These are phyloP conservation scores for Rousettus madagascariensis DNA, from an alignment of 2,797 vertebrate genomes.

Conservation along the genomic window DNA sequence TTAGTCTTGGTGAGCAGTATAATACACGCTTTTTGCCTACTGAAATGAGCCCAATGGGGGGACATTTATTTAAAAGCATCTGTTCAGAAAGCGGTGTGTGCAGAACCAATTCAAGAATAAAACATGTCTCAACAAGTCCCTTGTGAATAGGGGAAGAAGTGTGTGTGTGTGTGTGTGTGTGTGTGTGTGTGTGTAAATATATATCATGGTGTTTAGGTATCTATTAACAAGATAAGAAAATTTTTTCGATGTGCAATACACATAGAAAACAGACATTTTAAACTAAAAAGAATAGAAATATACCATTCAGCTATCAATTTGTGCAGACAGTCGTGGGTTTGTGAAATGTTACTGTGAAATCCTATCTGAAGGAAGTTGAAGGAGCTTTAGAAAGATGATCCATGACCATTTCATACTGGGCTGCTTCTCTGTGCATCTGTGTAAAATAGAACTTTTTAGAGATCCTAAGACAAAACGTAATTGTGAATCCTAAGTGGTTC, in stretches of 20 bases:
- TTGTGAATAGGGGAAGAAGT: not conserved
- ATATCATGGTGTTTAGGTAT: not conserved
- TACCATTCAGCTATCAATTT: not conserved
- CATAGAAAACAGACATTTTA: slow-evolving; percentile 30
- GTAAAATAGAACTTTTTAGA: slow-evolving; percentile 13
- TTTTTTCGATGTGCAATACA: not conserved
- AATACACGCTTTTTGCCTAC: not conserved
- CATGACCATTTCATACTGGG: not conserved
- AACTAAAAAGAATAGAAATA: not conserved
- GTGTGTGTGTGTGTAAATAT: not conserved
- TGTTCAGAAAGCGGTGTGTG: not conserved
- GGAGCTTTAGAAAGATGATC: not conserved
- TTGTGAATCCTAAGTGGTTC: not conserved
- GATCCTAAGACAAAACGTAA: slow-evolving; percentile 1
- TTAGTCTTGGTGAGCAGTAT: not conserved
- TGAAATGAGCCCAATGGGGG: not conserved
- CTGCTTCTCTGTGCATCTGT: not conserved
- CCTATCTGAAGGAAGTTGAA: not conserved
- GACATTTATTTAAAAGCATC: not conserved
- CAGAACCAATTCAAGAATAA: not conserved
- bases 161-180: not conserved
- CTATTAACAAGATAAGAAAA: not conserved
- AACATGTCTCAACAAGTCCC: not conserved
- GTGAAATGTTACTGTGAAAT: not conserved
- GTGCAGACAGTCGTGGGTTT: not conserved